Evolutionary conservation across 2,888 invertebrate genomes (phyloP), one percentile per base, ranked within the genome.

Genomic region (Drosophila robusta): DNA sequence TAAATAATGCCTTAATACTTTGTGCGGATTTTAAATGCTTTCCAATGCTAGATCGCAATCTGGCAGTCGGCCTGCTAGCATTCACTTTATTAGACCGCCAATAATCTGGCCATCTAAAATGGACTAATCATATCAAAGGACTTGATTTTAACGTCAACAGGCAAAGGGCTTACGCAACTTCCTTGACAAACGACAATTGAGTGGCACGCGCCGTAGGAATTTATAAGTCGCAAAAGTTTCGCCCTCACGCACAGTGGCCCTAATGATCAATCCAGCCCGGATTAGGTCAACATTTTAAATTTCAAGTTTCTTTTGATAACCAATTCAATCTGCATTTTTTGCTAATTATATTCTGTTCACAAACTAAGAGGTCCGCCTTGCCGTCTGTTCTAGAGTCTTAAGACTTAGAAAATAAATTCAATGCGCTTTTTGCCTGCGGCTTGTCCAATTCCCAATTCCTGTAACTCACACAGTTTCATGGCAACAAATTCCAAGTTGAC

Each of bases 161-260:
- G n/a, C 42, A 51, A 78, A 71, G 63, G 78, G 61, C 60, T 57
- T 70, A 64, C 64, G 32, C 36, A 16, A 32, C 42, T 41, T 12
- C 26, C 6, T 9, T n/a, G 58, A n/a, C 56, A 49, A 46, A 64
- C 29, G 42, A 39, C 64, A 81, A 84, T 80, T 82, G 73, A 82
- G 68, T 76, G 90, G 80, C 91, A 91, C 91, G 91, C 85, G 91
- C 87, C 90, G 67, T 77, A 42, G 63, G 36, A 62, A 66, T 65
- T 67, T 47, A 60, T 69, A 78, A 80, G 74, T 74, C 60, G 39
- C 24, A 34, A 12, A 68, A 66, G 26, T 49, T 46, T 51, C 12
- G 39, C 8, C 22, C 51, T 9, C 8, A 22, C 22, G 22, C 22
- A 22, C 22, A 22, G 22, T 22, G 22, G 22, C 22, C 22, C 2